Conservation (phyloP, 1,140 invertebrate genomes). For the Acyrthosiphon pisum region DNA sequence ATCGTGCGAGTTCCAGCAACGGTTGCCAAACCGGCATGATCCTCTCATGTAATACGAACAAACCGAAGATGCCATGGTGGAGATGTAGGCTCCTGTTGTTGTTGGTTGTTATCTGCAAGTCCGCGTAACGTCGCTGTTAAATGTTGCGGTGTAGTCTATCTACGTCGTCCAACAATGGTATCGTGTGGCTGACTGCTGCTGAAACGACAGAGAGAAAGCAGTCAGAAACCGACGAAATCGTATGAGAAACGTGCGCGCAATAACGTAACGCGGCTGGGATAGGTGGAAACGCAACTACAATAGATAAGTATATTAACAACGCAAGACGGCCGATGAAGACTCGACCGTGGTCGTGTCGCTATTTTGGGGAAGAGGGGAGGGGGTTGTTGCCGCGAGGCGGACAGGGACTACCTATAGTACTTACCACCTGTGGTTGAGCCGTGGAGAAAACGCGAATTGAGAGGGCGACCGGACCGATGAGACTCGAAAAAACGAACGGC, state of each 20-base stretch:
- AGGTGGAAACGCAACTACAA: too few species aligned
- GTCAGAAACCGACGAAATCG: neutral
- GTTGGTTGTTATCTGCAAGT: neutral
- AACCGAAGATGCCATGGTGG: neutral
- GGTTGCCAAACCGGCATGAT: slow-evolving; percentile 36
- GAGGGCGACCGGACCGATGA: neutral
- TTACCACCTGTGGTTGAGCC: neutral
- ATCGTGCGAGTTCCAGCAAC: slow-evolving; percentile 36
- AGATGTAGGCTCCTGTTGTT: neutral
- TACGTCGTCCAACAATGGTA: neutral
- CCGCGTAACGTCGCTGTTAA: neutral
- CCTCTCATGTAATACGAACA: slow-evolving; percentile 26
- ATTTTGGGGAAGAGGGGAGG: neutral
- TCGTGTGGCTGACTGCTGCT: neutral
- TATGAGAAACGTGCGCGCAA: neutral
- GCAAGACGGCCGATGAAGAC: neutral
- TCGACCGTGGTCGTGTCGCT: neutral
- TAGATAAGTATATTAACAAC: too few species aligned
- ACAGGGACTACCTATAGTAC: neutral
- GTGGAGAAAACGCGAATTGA: neutral
- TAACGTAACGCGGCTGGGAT: too few species aligned
- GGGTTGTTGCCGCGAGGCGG: too few species aligned
- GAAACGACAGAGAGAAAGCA: neutral
- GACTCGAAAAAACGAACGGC: neutral
- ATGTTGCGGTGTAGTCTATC: neutral